Conservation (phyloP, 2,888 invertebrate genomes). For the Ditula angustiorana region DNA sequence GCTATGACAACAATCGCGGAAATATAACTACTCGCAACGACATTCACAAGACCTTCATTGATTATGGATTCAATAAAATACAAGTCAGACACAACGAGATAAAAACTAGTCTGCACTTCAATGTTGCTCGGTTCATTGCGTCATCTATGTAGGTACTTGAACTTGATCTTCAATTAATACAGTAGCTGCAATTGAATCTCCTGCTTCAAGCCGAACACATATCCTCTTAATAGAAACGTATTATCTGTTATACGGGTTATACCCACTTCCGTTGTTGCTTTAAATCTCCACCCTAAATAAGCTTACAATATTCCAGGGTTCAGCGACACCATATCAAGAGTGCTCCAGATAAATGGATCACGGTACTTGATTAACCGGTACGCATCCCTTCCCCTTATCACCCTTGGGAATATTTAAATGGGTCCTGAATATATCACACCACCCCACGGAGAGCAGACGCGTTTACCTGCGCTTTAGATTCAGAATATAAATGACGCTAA, state of each 20-base stretch:
- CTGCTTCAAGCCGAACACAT: constrained; percentile 5
- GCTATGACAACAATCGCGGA: constrained; percentile 23
- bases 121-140: constrained; percentile 17
- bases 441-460: constrained; percentile 69
- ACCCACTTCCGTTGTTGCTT: constrained; percentile 51
- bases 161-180: constrained; percentile 37
- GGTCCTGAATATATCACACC: constrained; percentile 82
- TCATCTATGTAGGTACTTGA: constrained; percentile 24
- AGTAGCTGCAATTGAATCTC: constrained; percentile 29
- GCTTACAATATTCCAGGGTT: constrained; percentile 79
- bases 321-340: constrained; percentile 80
- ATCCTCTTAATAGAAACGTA: constrained; percentile 46
- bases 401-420: constrained; percentile 84
- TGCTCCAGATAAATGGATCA: constrained; percentile 84
- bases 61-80: constrained; percentile 12
- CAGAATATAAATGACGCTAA: constrained; percentile 71
- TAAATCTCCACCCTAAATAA: constrained; percentile 69
- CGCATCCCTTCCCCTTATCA: constrained; percentile 82
- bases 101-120: constrained; percentile 24
- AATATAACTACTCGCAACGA: constrained; percentile 4
- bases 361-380: constrained; percentile 84
- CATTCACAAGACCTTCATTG: constrained; percentile 17
- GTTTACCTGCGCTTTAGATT: constrained; percentile 76
- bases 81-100: constrained; percentile 10
- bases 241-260: constrained; percentile 43